These are phyloP conservation scores for Ruditapes philippinarum DNA, from an alignment of 1,140 invertebrate genomes.

Conservation along the genomic window DNA sequence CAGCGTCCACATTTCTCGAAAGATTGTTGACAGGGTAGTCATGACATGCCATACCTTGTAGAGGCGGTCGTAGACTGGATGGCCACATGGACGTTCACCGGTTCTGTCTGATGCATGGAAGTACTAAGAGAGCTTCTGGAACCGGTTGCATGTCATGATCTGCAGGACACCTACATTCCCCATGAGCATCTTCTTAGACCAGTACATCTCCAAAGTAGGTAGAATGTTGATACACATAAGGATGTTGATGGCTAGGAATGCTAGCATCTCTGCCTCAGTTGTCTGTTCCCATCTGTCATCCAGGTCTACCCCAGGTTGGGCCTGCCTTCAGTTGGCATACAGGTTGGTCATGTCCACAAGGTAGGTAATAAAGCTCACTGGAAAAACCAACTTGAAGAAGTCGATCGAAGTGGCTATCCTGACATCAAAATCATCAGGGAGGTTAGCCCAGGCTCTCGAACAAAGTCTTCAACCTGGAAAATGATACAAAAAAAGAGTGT, in stretches of 20 bases:
- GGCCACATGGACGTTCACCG: neutral
- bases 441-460: too few species aligned
- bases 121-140: neutral
- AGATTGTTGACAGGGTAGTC: neutral
- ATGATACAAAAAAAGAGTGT: too few species aligned
- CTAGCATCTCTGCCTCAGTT: neutral
- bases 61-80: neutral
- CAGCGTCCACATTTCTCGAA: neutral
- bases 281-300: neutral
- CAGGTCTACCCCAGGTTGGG: neutral
- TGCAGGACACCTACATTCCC: neutral
- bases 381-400: neutral
- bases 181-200: neutral
- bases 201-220: neutral
- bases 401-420: neutral
- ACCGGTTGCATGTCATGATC: conserved; percentile 1
- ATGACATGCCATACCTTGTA: neutral
- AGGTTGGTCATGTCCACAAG: neutral
- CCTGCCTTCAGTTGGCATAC: neutral
- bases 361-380: neutral
- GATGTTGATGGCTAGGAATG: neutral
- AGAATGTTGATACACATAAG: neutral
- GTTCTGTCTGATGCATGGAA: neutral
- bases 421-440: neutral
- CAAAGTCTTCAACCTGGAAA: too few species aligned